Conservation (phyloP, 1,140 invertebrate species). For the Sipha flava region DNA sequence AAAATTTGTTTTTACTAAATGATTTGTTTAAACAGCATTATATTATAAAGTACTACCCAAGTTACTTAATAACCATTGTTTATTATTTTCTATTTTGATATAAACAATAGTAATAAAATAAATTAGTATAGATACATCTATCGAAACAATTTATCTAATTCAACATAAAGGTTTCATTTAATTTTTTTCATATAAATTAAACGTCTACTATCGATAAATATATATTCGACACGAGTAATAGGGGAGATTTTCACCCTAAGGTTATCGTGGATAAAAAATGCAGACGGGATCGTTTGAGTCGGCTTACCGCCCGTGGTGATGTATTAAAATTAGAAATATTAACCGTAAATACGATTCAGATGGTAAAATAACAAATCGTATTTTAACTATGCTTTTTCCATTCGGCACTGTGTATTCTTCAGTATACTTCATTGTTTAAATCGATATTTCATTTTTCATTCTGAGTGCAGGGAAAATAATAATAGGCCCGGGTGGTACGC, state of each 20-base stretch:
- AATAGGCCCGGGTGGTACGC: background rate
- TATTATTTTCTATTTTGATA: background rate
- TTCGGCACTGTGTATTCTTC: slow-evolving; percentile 20
- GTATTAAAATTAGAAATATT: slow-evolving; percentile 32
- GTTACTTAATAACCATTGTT: background rate
- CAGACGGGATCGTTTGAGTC: slow-evolving; percentile 22
- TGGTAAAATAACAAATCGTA: slow-evolving; percentile 24
- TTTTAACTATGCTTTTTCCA: slow-evolving; percentile 16
- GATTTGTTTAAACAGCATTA: too few species aligned
- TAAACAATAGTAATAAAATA: background rate
- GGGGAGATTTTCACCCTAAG: background rate
- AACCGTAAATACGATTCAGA: slow-evolving; percentile 28
- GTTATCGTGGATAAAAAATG: background rate
- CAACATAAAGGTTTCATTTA: background rate
- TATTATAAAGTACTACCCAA: too few species aligned
- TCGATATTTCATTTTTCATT: slow-evolving; percentile 14
- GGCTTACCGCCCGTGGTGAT: slow-evolving; percentile 18
- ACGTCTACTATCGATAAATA: background rate
- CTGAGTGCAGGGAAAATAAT: slow-evolving; percentile 25
- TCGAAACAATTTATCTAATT: background rate
- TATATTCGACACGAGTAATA: background rate
- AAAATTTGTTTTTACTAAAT: too few species aligned
- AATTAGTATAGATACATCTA: background rate
- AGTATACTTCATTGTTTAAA: background rate
- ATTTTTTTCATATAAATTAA: background rate